Evolutionary conservation across 2,888 invertebrate genomes (phyloP), one percentile per base, ranked within the genome.

Genomic region (Agrilus cyanescens): DNA sequence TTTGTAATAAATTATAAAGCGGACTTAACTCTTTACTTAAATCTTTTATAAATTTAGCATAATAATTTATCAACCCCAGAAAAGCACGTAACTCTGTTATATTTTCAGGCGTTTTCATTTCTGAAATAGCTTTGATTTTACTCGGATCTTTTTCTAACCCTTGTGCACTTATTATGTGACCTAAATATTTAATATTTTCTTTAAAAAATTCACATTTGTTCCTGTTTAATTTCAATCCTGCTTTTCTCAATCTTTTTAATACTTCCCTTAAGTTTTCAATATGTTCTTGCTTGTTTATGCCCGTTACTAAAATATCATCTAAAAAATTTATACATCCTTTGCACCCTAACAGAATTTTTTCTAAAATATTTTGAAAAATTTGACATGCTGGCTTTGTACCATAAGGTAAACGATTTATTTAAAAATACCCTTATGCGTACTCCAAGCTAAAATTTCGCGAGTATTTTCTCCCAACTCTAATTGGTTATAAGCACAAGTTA

Each of bases 321-420:
- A 44, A n/a, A n/a, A n/a, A n/a, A n/a, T n/a, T n/a, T n/a, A n/a
- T n/a, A n/a, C n/a, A n/a, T 2, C 49, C 46, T 2, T 42, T 31
- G 8, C 56, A 44, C 3, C 54, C 57, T 25, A 44, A 40, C 13
- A 61, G 46, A 20, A 60, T 42, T 15, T 54, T 51, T 41, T 62
- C 60, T 41, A 61, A 50, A 7, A 51, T n/a, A n/a, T n/a, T n/a
- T n/a, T n/a, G n/a, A n/a, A n/a, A n/a, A n/a, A n/a, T n/a, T n/a
- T n/a, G 55, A n/a, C 59, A 57, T 2, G 61, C 60, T n/a, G 61
- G 57, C 25, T 60, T 59, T 36, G 57, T 56, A 1, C 62, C 62
- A 49, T 56, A 62, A 10, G 61, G 57, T n/a, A 62, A 46, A 39
- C 60, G n/a, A n/a, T n/a, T n/a, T n/a, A n/a, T n/a, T n/a, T n/a